Evolutionary conservation across 2,888 invertebrate genomes (phyloP), one percentile per base, ranked within the genome.

Genomic region (Crocallis elinguaria): DNA sequence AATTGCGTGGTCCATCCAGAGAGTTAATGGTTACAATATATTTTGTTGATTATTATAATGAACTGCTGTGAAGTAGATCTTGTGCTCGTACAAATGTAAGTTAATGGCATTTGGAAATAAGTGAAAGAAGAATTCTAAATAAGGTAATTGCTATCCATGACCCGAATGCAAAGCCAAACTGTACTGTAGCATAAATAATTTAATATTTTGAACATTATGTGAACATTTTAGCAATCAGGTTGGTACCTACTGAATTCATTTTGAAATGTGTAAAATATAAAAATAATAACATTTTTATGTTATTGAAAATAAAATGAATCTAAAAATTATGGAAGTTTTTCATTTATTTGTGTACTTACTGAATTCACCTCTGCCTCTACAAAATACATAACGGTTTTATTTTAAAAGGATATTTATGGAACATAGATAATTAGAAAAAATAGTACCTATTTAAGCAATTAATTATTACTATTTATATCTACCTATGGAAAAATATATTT

Each of bases 271-370:
- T 88, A 89, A 89, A 89, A 88, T 84, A 83, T 82, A 82, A 84
- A 84, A 83, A 51, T 45, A 85, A 89, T 92, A 92, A 92, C 92
- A 92, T 92, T 92, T 92, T 92, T 92, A 92, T 92, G 92, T 92
- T 92, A 92, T 92, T 92, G 86, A 91, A 91, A 92, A 92, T 92
- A 92, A 92, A 92, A 91, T 86, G 88, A 90, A 86, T 83, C 79
- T 86, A 89, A 90, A 91, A 90, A 90, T 87, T 86, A 86, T 64
- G 32, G 39, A 48, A 51, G 67, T 66, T 68, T 82, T 84, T 82
- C 57, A 77, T 81, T 54, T 44, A 29, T 27, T 43, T 57, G 46
- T 39, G 33, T 16, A 13, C 9, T 37, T 38, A 38, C 13, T 9
- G 16, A n/a, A 38, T n/a, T 9, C n/a, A 25, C 25, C n/a, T 4